phyloP scores from a whole-genome alignment of 2,113 vertebrate species.

The Dromiciops gliroides region DNA sequence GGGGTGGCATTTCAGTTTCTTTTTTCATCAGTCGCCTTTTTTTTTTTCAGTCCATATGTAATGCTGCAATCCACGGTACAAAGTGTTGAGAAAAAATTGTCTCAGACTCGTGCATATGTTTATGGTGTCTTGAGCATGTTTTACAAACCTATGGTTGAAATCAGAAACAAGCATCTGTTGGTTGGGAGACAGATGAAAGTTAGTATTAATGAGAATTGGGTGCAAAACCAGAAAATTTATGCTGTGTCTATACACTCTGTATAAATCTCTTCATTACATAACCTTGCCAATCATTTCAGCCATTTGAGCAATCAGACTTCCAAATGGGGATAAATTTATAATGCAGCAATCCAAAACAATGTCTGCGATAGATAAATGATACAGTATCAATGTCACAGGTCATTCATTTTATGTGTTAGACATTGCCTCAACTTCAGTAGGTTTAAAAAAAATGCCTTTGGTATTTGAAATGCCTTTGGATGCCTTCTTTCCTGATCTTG shows the following conservation, averaged over 20 bases:
- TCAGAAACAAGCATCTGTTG: conserved; percentile 36
- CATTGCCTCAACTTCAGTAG: conserved; percentile 41
- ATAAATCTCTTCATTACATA: not conserved
- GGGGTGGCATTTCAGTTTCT: conserved; percentile 40
- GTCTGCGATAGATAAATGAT: not conserved
- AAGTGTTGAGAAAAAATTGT: conserved; percentile 35
- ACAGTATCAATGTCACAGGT: not conserved
- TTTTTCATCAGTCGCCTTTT: conserved; percentile 18
- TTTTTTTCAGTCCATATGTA: conserved; percentile 23
- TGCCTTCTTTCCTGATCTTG: conserved; percentile 26
- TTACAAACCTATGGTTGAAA: conserved; percentile 43
- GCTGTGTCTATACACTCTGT: conserved; percentile 17
- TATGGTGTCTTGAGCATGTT: conserved; percentile 39
- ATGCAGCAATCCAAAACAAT: conserved; percentile 7
- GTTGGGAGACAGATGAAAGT: conserved; percentile 21
- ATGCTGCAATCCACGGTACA: conserved; percentile 36
- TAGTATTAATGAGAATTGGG: conserved; percentile 39
- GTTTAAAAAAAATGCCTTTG: not conserved
- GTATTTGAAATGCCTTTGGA: conserved; percentile 10
- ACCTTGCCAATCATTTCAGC: conserved; percentile 12
- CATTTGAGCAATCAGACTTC: conserved; percentile 38
- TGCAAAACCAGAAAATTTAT: conserved; percentile 42
- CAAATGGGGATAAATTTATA: not conserved
- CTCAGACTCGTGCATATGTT: conserved; percentile 45
- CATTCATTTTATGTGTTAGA: conserved; percentile 25